Conservation (phyloP, 2,113 vertebrate genomes). For the Turnix velox region DNA sequence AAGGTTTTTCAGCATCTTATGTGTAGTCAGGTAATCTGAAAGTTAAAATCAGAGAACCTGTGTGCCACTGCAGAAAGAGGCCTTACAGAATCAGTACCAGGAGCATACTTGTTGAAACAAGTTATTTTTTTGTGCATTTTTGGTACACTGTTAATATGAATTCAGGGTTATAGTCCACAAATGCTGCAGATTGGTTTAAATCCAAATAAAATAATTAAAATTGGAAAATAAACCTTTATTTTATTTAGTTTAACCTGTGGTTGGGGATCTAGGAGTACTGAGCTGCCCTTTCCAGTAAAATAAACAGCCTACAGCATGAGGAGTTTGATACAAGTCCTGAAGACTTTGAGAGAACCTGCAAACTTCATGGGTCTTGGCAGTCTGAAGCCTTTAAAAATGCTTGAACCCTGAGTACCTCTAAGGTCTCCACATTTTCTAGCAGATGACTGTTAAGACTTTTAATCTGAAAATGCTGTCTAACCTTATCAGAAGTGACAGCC, state of each 20-base stretch:
- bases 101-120: background rate
- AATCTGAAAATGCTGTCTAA: background rate
- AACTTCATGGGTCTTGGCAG: background rate
- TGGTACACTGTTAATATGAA: background rate
- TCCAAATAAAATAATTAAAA: background rate
- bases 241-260: background rate
- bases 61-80: background rate
- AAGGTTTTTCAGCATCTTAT: background rate
- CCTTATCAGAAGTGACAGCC: background rate
- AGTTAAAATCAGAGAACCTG: background rate
- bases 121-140: background rate
- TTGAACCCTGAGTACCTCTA: background rate
- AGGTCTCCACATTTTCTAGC: background rate
- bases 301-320: background rate
- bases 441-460: background rate
- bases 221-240: background rate
- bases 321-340: background rate
- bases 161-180: background rate
- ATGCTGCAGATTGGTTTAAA: background rate
- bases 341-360: background rate
- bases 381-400: background rate
- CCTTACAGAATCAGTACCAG: rapidly evolving
- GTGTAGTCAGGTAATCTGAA: background rate
- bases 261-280: background rate
- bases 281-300: background rate